phyloP scores from a whole-genome alignment of 2,888 invertebrate genomes.

The Anaspis maculata region DNA sequence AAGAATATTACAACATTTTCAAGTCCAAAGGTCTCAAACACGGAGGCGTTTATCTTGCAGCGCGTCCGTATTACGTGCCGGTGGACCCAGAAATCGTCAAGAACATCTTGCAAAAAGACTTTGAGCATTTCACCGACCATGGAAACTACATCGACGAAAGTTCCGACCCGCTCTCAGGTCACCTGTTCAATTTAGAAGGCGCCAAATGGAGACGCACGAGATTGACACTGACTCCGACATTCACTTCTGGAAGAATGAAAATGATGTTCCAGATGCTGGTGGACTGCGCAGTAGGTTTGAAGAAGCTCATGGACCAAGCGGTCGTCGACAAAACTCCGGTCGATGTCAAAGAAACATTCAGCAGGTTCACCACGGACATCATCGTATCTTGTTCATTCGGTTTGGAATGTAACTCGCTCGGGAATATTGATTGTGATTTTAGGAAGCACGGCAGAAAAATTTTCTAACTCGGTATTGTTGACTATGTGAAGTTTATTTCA shows the following conservation, averaged over 20 bases:
- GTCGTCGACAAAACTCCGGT: not conserved
- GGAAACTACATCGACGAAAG: not conserved
- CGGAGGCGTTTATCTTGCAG: not conserved
- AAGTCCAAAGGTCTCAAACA: not conserved
- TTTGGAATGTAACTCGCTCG: not conserved
- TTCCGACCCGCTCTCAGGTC: not conserved
- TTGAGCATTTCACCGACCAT: not conserved
- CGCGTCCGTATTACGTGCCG: not conserved
- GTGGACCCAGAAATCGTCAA: not conserved
- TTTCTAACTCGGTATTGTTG: not conserved
- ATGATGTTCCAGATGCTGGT: not conserved
- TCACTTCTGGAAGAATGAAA: conserved; percentile 1
- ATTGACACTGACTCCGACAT: not conserved
- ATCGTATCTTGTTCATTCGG: conserved; percentile 1
- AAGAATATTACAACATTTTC: not conserved
- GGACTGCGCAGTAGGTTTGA: not conserved
- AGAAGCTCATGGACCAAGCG: not conserved
- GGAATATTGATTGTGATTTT: not conserved
- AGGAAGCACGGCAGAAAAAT: not conserved
- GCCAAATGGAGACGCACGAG: not conserved
- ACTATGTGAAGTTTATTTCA: not conserved
- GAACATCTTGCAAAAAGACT: not conserved
- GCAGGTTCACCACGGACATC: not conserved
- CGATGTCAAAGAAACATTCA: not conserved
- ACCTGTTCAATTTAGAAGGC: not conserved